A percentile compares a stretch with the other conserved stretches of the same genome.
Conservation (phyloP, 2,113 vertebrate species). For the Lota lota region DNA sequence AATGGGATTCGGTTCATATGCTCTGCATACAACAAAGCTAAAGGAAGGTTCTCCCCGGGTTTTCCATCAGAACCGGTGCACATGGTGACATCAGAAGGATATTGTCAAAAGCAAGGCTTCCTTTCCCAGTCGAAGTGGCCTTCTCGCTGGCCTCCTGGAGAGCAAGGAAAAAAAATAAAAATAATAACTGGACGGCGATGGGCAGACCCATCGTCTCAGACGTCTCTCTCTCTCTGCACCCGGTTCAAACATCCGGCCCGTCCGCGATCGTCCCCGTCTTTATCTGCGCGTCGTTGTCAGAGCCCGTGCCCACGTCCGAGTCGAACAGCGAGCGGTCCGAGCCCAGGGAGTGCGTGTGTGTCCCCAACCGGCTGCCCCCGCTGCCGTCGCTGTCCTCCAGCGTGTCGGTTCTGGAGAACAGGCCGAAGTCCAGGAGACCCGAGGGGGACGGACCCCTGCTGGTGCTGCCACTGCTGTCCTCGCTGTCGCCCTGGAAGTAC, state of each 20-base stretch:
- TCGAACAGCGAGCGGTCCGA: slow-evolving; percentile 92
- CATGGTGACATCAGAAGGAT: not conserved
- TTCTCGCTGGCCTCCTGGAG: too few species aligned
- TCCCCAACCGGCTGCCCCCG: slow-evolving; percentile 69
- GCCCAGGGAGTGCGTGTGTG: slow-evolving; percentile 71
- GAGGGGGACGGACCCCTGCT: slow-evolving; percentile 40
- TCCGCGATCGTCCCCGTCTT: slow-evolving; percentile 69
- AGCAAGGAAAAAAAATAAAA: too few species aligned
- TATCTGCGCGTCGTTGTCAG: slow-evolving; percentile 82
- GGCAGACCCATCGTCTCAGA: too few species aligned
- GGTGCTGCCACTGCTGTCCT: slow-evolving; percentile 70
- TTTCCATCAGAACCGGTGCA: slow-evolving; percentile 20
- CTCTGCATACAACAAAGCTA: slow-evolving; percentile 47
- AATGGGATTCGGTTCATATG: slow-evolving; percentile 33
- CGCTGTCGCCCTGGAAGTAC: slow-evolving; percentile 84
- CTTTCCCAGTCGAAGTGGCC: too few species aligned
- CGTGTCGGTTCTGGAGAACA: slow-evolving; percentile 94
- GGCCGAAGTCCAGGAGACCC: slow-evolving; percentile 77
- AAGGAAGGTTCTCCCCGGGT: not conserved
- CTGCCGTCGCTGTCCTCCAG: slow-evolving; percentile 85
- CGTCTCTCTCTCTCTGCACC: too few species aligned
- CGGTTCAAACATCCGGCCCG: not conserved
- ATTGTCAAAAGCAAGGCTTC: not conserved
- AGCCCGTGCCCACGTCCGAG: slow-evolving; percentile 90
- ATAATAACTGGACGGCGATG: too few species aligned